Evolutionary conservation across 1,140 invertebrate genomes (phyloP).

Genomic region (Drosophila hydei): DNA sequence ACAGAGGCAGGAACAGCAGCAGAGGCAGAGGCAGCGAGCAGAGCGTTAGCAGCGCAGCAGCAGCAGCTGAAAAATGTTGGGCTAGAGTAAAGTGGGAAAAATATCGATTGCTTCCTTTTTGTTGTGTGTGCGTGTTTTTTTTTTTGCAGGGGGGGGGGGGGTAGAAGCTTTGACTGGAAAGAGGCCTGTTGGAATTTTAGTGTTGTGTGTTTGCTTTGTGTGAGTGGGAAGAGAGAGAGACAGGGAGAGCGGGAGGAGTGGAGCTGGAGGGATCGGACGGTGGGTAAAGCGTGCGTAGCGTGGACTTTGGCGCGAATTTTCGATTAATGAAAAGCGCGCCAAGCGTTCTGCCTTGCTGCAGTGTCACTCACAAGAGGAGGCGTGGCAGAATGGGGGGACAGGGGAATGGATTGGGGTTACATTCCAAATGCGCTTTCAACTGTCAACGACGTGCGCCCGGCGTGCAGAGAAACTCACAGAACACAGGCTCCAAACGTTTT

Average conservation of each 20-base stretch:
- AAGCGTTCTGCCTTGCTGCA: constrained; percentile 11
- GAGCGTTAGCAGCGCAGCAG: constrained; percentile 20
- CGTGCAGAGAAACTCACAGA: constrained; percentile 56
- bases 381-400: constrained; percentile 12
- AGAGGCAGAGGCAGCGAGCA: not conserved
- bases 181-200: constrained; percentile 53
- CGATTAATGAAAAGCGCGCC: constrained; percentile 70
- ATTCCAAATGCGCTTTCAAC: constrained; percentile 67
- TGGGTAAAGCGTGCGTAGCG: constrained; percentile 18
- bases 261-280: not conserved
- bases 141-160: not conserved
- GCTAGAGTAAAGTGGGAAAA: constrained; percentile 43
- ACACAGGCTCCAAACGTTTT: constrained; percentile 44
- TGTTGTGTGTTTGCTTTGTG: constrained; percentile 39
- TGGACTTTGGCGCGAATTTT: constrained; percentile 74
- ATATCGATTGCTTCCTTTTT: constrained; percentile 52
- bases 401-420: constrained; percentile 11
- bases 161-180: constrained; percentile 27
- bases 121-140: not conserved
- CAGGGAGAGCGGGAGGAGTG: not conserved
- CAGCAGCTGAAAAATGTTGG: constrained; percentile 49
- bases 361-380: not conserved
- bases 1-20: not conserved
- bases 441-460: constrained; percentile 60
- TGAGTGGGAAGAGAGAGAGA: too few relatives aligned